Evolutionary conservation across 23 tunicate genomes (phyloP).

Genomic region (Ciona savignyi): DNA sequence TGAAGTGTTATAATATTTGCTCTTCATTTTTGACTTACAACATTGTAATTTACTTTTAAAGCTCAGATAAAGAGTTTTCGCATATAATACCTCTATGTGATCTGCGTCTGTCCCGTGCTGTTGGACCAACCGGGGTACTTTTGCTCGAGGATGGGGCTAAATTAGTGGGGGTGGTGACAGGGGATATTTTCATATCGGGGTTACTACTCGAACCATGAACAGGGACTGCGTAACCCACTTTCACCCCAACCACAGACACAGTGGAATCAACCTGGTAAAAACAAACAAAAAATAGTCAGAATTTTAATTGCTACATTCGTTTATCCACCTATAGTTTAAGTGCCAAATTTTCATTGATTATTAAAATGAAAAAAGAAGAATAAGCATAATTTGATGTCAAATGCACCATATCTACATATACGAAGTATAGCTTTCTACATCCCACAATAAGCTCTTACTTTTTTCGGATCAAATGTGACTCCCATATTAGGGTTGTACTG

Average conservation of each 20-base stretch:
- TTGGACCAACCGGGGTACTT: background rate
- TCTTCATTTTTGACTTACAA: too few species aligned
- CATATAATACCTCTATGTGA: conserved; percentile 1
- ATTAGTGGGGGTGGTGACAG: background rate
- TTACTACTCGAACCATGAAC: background rate
- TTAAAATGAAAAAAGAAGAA: too few species aligned
- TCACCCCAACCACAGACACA: background rate
- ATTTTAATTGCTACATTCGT: background rate
- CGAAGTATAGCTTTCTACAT: background rate
- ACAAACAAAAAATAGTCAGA: background rate
- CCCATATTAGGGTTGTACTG: conserved; percentile 72
- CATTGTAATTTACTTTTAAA: too few species aligned
- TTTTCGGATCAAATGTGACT: conserved; percentile 44
- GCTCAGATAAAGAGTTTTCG: too few species aligned
- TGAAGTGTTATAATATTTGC: too few species aligned
- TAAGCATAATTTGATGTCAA: too few species aligned
- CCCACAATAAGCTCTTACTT: conserved; percentile 1
- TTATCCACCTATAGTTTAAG: too few species aligned
- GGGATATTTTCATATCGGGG: background rate
- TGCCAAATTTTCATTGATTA: too few species aligned
- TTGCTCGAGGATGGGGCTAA: background rate
- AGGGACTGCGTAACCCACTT: background rate
- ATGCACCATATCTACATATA: too few species aligned
- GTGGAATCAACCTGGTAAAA: background rate
- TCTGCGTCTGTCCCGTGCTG: background rate